Base-by-base conservation (phyloP, 30 jellyfish, hydroid and myxozoan species). In the Hydractinia echinata region DNA sequence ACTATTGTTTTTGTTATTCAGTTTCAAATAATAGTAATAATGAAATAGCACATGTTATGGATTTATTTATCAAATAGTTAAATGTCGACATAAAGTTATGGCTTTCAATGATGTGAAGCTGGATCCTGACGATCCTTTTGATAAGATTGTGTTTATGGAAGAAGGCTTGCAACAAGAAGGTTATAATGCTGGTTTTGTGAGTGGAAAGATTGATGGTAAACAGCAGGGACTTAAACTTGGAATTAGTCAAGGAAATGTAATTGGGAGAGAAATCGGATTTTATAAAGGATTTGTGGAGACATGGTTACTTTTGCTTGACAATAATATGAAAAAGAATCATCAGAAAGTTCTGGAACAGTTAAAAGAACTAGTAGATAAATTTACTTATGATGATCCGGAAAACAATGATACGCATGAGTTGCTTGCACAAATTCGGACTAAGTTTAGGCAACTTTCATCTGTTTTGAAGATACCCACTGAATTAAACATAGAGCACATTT, bases 61-160 rank as follows among this genome's bases (percentile, higher is more conserved):
- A 30, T 30, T 30, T 30, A 30, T 30, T 30, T 30, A 30, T 30
- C 44, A 30, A 30, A 30, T 30, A 30, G 44, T 30, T 30, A 30
- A 30, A 30, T 30, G 44, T 0, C 44, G 44, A 30, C 44, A 30
- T 30, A 30, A 30, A 30, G 44, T 30, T 15, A 80, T 80, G 87
- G 70, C 87, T 21, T 66, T 60, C 16, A 55, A 58, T 20, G 87
- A 69, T 21, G 64, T 80, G 48, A 62, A 66, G n/a, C 53, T 80
- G 48, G 69, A 80, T 80, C 87, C 87, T 16, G 87, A 80, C 19
- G 84, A 80, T 50, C 87, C 87, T 11, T 80, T 80, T 80, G 87
- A 80, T 61, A 80, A 80, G 61, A 21, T 80, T 14, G 84, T 80
- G 70, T 80, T 80, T 51, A 15, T 80, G 68, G 87, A 80, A 66